phyloP scores from a whole-genome alignment of 2,113 vertebrate genomes.

The Sorex fumeus region DNA sequence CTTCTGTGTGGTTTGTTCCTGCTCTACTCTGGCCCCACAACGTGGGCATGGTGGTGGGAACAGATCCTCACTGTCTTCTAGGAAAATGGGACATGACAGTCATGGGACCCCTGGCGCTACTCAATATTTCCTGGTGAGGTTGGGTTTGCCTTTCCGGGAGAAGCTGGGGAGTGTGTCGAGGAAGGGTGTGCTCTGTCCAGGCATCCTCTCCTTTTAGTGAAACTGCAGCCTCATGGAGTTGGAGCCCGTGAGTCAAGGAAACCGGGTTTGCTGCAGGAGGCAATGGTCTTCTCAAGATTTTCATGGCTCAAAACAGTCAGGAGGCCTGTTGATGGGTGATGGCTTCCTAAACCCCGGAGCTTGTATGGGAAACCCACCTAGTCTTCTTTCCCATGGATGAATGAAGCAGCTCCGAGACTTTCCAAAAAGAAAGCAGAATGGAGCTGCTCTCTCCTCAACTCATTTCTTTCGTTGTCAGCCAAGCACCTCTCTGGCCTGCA shows the following conservation, averaged over 20 bases:
- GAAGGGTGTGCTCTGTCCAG: not conserved
- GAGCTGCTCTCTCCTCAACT: not conserved
- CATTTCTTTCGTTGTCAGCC: not conserved
- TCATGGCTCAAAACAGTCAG: not conserved
- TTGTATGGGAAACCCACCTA: not conserved
- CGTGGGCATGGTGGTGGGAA: accelerated
- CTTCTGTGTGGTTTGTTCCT: not conserved
- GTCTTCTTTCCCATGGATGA: not conserved
- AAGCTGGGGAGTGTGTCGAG: not conserved
- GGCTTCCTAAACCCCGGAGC: not conserved
- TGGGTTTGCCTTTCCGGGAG: slow-evolving; percentile 2
- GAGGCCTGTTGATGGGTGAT: not conserved
- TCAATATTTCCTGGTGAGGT: not conserved
- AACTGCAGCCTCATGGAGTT: not conserved
- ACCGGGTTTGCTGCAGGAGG: not conserved
- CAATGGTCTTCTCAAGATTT: not conserved
- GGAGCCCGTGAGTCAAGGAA: not conserved
- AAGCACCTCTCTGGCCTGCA: not conserved
- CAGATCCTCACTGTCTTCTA: not conserved
- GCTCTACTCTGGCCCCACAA: not conserved
- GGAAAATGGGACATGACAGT: accelerated
- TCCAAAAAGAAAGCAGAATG: not conserved
- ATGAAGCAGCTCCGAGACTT: too few relatives aligned
- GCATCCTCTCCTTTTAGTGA: not conserved
- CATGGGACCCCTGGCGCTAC: not conserved